Conservation (phyloP, 2,113 vertebrate genomes). For the Herpailurus yagouaroundi region DNA sequence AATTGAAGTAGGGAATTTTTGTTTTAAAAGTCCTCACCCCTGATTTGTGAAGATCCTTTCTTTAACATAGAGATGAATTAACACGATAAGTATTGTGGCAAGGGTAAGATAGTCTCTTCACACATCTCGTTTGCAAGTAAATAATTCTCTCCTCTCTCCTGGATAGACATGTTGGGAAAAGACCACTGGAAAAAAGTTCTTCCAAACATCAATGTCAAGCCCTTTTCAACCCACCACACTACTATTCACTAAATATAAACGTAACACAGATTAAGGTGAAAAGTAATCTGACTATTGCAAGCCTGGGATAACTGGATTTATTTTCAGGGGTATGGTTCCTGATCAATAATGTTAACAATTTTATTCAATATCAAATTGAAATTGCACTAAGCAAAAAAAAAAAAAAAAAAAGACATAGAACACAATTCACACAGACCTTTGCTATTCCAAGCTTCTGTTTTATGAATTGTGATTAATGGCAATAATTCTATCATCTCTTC, state of each 20-base stretch:
- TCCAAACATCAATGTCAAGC: background rate
- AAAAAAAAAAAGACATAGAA: background rate
- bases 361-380: conserved; percentile 41
- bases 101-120: background rate
- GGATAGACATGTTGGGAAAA: conserved; percentile 38
- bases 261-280: background rate
- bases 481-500: conserved; percentile 51
- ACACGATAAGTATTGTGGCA: background rate
- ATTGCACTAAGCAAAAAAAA: background rate
- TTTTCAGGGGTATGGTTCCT: background rate
- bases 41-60: background rate
- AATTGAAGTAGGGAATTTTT: background rate
- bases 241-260: background rate
- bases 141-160: conserved; percentile 30
- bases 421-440: conserved; percentile 44
- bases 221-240: background rate
- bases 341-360: background rate
- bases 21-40: conserved; percentile 1
- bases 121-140: conserved; percentile 6
- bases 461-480: conserved; percentile 38
- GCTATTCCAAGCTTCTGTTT: conserved; percentile 37
- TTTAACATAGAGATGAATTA: background rate
- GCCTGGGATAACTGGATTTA: background rate
- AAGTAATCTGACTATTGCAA: background rate
- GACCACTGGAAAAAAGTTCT: background rate